Base-by-base conservation (phyloP, 2,113 vertebrate genomes). In the Serilophus lunatus region DNA sequence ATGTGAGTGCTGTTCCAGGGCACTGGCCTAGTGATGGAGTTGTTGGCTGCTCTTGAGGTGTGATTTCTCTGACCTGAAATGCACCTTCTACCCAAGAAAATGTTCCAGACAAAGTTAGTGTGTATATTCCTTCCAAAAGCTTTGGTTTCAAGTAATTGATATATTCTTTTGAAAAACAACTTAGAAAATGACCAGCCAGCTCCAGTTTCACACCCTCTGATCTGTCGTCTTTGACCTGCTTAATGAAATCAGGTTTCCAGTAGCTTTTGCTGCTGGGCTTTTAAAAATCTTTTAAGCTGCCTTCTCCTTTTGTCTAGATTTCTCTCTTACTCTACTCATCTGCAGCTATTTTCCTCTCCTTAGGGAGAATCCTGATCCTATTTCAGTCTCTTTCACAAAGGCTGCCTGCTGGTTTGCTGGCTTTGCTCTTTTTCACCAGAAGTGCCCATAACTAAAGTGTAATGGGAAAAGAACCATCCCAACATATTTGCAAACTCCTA, bases 211-310 rank as follows among this genome's bases (percentile, higher is more conserved):
- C 69, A 77, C 80, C 69, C 82, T 88, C 82, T 78, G 64, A 74
- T 97, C 85, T 78, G 60, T 79, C 78, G 59, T 92, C 78, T 96
- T 95, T 96, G 91, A 96, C 93, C 89, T 94, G 70, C 64, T 44
- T 88, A 92, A 93, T 89, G 90, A 94, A 95, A 59, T 88, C 69
- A 76, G 35, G 45, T 50, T 92, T 93, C 71, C 54, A 91, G 40
- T 57, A 78, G 88, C 70, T 81, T 65, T 96, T 77, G 64, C 79
- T 96, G 56, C 82, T 93, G 69, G 79, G 76, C 45, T 95, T 95
- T 77, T 63, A 66, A 83, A 86, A 81, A 54, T 90, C 28, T 90
- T 88, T 64, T 83, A 88, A 88, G 51, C 85, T 88, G 54, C 74
- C 85, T 93, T 84, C 31, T 90, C 29, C 81, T 92, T 90, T 93